These are phyloP conservation scores for Orchestes rusci DNA, from an alignment of 2,888 invertebrate species.

Conservation along the genomic window DNA sequence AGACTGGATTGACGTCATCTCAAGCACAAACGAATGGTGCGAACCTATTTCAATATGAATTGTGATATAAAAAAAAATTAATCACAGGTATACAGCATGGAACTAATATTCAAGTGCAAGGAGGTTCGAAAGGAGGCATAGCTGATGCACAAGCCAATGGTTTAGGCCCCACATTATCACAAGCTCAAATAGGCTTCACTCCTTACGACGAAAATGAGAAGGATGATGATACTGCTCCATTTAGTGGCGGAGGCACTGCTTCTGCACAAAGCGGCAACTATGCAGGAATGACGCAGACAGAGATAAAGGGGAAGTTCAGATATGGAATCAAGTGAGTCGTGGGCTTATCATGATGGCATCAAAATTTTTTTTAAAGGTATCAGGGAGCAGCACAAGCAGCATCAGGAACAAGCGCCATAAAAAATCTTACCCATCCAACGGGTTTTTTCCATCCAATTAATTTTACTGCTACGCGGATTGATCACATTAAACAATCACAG, in stretches of 20 bases:
- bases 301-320: slow-evolving; percentile 65
- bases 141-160: slow-evolving; percentile 82
- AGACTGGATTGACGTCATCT: slow-evolving; percentile 69
- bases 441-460: slow-evolving; percentile 30
- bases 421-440: slow-evolving; percentile 25
- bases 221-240: slow-evolving; percentile 50
- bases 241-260: slow-evolving; percentile 69
- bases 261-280: slow-evolving; percentile 69
- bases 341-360: background rate
- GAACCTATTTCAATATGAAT: slow-evolving; percentile 16
- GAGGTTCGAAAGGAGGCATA: slow-evolving; percentile 73
- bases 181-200: slow-evolving; percentile 81
- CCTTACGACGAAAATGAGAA: slow-evolving; percentile 60
- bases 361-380: slow-evolving; percentile 26
- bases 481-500: slow-evolving; percentile 13
- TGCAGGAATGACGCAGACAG: slow-evolving; percentile 74
- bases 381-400: slow-evolving; percentile 75
- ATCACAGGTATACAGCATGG: slow-evolving; percentile 48
- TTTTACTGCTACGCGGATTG: slow-evolving; percentile 19
- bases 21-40: slow-evolving; percentile 66
- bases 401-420: slow-evolving; percentile 52
- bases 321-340: slow-evolving; percentile 15
- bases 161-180: slow-evolving; percentile 77
- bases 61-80: background rate
- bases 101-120: slow-evolving; percentile 74